Evolutionary conservation across 1,140 invertebrate species (phyloP).

Genomic region (Heliconius nattereri): DNA sequence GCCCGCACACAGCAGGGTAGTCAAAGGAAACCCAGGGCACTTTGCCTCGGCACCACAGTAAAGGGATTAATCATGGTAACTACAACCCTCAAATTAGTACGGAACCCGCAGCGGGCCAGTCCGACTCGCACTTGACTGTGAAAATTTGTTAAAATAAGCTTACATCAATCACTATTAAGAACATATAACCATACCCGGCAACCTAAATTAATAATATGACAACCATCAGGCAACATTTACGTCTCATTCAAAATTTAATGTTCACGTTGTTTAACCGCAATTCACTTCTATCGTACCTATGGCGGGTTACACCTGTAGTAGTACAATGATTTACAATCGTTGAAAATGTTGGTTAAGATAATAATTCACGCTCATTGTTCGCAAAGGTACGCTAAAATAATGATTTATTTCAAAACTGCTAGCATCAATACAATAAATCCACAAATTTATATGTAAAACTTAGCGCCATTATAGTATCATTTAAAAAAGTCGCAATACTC

Average conservation of each 20-base stretch:
- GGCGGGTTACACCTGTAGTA: background rate
- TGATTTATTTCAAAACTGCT: background rate
- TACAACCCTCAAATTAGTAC: too few species aligned
- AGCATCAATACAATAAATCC: background rate
- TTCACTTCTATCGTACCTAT: conserved; percentile 10
- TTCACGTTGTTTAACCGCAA: conserved; percentile 5
- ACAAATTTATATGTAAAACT: background rate
- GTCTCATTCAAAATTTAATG: background rate
- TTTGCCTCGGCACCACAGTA: too few species aligned
- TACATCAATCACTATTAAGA: background rate
- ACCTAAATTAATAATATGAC: background rate
- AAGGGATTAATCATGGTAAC: too few species aligned
- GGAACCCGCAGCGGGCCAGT: too few species aligned
- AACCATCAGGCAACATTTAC: background rate
- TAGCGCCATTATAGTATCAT: background rate
- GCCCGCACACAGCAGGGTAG: too few species aligned
- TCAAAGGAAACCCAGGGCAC: too few species aligned
- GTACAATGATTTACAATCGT: conserved; percentile 21
- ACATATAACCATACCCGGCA: background rate
- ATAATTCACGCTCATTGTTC: background rate
- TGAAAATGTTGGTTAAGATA: conserved; percentile 18
- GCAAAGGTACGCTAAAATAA: background rate
- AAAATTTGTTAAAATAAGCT: too few species aligned
- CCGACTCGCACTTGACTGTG: too few species aligned
- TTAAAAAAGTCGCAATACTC: background rate